Evolutionary conservation across 1,140 invertebrate species (phyloP), one percentile per base, ranked within the genome.

Genomic region (Paramacrobiotus metropolitanus): DNA sequence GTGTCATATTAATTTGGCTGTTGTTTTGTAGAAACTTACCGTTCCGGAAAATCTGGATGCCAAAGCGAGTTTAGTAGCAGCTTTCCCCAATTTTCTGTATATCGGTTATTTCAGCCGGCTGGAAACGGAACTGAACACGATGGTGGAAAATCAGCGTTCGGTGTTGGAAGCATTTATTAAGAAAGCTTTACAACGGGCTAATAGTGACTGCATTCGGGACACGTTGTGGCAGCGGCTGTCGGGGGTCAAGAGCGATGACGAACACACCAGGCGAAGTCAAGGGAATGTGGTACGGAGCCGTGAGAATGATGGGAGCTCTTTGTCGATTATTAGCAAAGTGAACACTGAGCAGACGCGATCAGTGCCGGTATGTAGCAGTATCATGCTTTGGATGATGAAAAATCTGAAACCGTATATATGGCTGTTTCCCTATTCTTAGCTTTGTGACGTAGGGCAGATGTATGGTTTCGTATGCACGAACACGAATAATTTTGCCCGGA

Each of bases 91-190:
- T 24, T 55, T 55, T 24, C 24, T 55, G 15, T 55, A 55, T 24
- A 55, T 55, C 24, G 48, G 48, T 15, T 55, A 55, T 28, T 55
- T 55, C 48, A 55, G 48, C 48, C 48, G 48, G 15, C 24, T 55
- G 24, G 48, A 55, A 55, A 55, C 48, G 48, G 48, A 55, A 55
- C 48, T 55, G 15, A 15, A 55, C 15, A 15, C 15, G 48, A 55
- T 55, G 9, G 48, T 55, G 4, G 15, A 20, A 15, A 4, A 55
- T 9, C 48, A 55, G 28, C 15, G 28, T 20, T 9, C 24, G 15
- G 48, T 55, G 15, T 55, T 55, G 24, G 48, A 55, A 28, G 28
- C 4, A 4, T 55, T 55, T 55, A 55, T 55, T 4, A 4, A 9
- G 15, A 24, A 15, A 20, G 48, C 9, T 15, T 24, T 15, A 20